A percentile compares a stretch with the other conserved stretches of the same genome.
These are phyloP conservation scores for Monarcha castaneiventris DNA, from an alignment of 2,113 vertebrate genomes.

Conservation along the genomic window DNA sequence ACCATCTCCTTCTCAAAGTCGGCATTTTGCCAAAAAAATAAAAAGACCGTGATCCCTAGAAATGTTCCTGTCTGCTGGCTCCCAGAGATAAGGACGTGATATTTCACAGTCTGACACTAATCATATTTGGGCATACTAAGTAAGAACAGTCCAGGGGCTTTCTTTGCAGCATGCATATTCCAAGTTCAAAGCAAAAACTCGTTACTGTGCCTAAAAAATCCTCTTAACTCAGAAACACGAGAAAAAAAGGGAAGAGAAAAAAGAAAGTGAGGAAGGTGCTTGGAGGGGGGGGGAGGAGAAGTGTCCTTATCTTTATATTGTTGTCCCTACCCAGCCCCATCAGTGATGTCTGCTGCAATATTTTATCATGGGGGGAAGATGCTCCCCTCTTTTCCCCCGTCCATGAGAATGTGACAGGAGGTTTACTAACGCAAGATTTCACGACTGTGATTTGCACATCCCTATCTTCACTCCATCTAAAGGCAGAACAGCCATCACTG, in stretches of 20 bases:
- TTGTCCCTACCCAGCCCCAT: conserved; percentile 21
- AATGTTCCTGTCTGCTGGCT: conserved; percentile 78
- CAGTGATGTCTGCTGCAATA: neutral
- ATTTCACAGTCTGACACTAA: conserved; percentile 83
- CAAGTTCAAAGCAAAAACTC: conserved; percentile 83
- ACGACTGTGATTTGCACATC: neutral
- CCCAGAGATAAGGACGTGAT: conserved; percentile 80
- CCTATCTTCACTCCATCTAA: neutral
- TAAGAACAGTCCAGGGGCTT: conserved; percentile 68
- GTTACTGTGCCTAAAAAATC: conserved; percentile 77
- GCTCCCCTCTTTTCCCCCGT: neutral
- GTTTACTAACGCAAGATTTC: neutral
- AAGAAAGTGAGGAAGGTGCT: conserved; percentile 5
- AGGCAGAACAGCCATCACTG: neutral
- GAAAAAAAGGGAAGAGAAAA: conserved; percentile 48
- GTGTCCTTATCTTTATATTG: conserved; percentile 5
- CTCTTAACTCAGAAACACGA: conserved; percentile 74
- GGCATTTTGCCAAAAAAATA: conserved; percentile 58
- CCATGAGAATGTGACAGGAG: neutral
- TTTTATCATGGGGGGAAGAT: neutral
- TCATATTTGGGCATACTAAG: conserved; percentile 82
- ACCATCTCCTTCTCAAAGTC: conserved; percentile 54
- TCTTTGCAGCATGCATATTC: conserved; percentile 70
- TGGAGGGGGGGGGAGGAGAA: neutral
- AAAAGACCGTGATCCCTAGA: conserved; percentile 60